phyloP scores from a whole-genome alignment of 2,113 vertebrate genomes.

The Poeciliopsis retropinna region DNA sequence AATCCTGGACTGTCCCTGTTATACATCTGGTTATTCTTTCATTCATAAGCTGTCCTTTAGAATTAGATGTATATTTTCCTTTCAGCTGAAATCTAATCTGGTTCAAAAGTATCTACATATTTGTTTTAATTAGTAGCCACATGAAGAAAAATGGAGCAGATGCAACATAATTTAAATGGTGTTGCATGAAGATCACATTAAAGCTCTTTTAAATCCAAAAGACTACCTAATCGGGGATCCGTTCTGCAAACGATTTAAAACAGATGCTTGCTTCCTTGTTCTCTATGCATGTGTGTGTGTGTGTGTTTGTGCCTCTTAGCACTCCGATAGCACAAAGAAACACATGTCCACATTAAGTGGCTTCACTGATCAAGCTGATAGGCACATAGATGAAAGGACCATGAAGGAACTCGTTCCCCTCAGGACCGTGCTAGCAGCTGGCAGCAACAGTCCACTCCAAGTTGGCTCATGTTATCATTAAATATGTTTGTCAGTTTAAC shows the following conservation, averaged over 20 bases:
- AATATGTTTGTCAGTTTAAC: slow-evolving; percentile 35
- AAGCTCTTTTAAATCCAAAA: slow-evolving; percentile 40
- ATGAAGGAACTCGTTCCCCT: slow-evolving; percentile 2
- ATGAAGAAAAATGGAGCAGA: neutral
- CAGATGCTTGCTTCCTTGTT: slow-evolving; percentile 27
- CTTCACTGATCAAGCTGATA: slow-evolving; percentile 65
- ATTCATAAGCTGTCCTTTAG: neutral
- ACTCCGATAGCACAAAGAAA: slow-evolving; percentile 49
- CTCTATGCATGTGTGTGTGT: slow-evolving; percentile 20
- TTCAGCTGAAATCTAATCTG: no score
- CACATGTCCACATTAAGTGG: slow-evolving; percentile 61
- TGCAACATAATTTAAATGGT: slow-evolving; percentile 24
- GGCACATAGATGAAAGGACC: slow-evolving; percentile 54
- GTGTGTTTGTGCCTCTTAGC: slow-evolving; percentile 38
- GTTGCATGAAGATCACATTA: slow-evolving; percentile 38
- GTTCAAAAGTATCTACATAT: neutral
- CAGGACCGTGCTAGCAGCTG: slow-evolving; percentile 37
- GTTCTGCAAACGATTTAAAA: slow-evolving; percentile 54
- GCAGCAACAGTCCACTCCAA: slow-evolving; percentile 35
- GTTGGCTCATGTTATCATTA: slow-evolving; percentile 29
- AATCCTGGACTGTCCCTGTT: neutral
- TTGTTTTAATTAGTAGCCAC: neutral
- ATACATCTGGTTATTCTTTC: neutral
- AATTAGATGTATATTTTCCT: no score
- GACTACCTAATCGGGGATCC: slow-evolving; percentile 30